Evolutionary conservation across 2,888 invertebrate genomes (phyloP), one percentile per base, ranked within the genome.

Genomic region (Andrena minutula): DNA sequence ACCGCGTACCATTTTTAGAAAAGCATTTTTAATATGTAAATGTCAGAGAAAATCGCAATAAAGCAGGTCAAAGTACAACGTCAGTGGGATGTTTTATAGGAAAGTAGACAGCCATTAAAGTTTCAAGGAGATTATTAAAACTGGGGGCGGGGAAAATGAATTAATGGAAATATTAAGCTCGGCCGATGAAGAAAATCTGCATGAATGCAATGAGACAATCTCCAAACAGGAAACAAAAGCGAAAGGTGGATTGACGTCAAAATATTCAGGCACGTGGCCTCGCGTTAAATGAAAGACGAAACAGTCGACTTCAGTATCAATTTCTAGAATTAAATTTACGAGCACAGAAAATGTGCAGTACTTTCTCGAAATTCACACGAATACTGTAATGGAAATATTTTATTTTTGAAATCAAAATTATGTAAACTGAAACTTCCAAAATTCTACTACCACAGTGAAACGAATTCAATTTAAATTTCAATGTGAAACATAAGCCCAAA

Each of bases 81-180:
- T 12, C 23, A 4, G 2, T 23, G 23, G 23, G 56, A 12, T 56
- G 23, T 56, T 56, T 56, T 51, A 20, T 23, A 60, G 5, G n/a
- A 32, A 60, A 60, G n/a, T 16, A n/a, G 56, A 35, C 8, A 26
- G 23, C 7, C 32, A 41, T 56, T 56, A 69, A 32, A 53, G n/a
- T 51, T 53, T 32, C 53, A 16, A 53, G 35, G 35, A 69, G 68
- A 69, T 56, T 56, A 56, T 35, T 35, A 69, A 32, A 32, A 69
- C 32, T 32, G 23, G 49, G 49, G 8, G 30, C n/a, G 10, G 8
- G n/a, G 10, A 51, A 56, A n/a, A n/a, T 3, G 4, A 51, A 35
- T 32, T 30, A 47, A 64, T 41, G 12, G 26, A 32, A 53, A 64
- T 6, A n/a, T n/a, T 51, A 61, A 71, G 28, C 16, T 41, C 41